Evolutionary conservation across 2,797 vertebrate genomes (phyloP).

Genomic region (Zenarchopterus dispar): DNA sequence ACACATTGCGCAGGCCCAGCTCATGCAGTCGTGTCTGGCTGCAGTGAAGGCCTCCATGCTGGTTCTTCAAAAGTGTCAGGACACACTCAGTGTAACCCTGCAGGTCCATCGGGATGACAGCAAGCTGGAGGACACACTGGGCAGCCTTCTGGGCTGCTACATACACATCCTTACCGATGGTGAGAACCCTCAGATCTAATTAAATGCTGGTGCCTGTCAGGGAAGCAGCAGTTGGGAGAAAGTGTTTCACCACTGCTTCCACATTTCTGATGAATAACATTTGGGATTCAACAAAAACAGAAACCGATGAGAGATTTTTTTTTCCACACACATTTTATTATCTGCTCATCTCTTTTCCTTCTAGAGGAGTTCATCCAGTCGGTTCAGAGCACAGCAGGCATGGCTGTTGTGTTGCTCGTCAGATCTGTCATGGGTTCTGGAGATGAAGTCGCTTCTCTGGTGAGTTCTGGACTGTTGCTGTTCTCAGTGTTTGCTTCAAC

Average conservation of each 20-base stretch:
- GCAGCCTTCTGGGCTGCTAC: slow-evolving; percentile 85
- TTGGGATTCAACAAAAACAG: too few species aligned
- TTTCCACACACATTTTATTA: neutral
- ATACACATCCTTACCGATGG: slow-evolving; percentile 86
- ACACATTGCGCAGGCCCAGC: slow-evolving; percentile 87
- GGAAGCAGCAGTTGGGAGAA: too few species aligned
- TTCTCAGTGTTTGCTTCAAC: too few species aligned
- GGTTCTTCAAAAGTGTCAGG: slow-evolving; percentile 88
- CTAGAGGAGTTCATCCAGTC: slow-evolving; percentile 90
- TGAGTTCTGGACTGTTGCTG: slow-evolving; percentile 72
- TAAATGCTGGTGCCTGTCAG: neutral
- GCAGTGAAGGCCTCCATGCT: slow-evolving; percentile 90
- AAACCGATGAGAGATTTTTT: neutral
- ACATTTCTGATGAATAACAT: too few species aligned
- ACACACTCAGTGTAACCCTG: slow-evolving; percentile 63
- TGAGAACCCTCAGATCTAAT: slow-evolving; percentile 61
- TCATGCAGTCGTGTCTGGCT: slow-evolving; percentile 91
- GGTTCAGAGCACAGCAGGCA: slow-evolving; percentile 90
- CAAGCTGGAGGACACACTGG: slow-evolving; percentile 80
- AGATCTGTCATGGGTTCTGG: slow-evolving; percentile 83
- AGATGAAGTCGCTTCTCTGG: slow-evolving; percentile 85
- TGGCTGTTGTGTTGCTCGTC: slow-evolving; percentile 88
- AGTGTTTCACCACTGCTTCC: too few species aligned
- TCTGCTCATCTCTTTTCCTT: neutral
- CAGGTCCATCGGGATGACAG: slow-evolving; percentile 31